Evolutionary conservation across 2,888 invertebrate genomes (phyloP).

Genomic region (Thymelicus sylvestris): DNA sequence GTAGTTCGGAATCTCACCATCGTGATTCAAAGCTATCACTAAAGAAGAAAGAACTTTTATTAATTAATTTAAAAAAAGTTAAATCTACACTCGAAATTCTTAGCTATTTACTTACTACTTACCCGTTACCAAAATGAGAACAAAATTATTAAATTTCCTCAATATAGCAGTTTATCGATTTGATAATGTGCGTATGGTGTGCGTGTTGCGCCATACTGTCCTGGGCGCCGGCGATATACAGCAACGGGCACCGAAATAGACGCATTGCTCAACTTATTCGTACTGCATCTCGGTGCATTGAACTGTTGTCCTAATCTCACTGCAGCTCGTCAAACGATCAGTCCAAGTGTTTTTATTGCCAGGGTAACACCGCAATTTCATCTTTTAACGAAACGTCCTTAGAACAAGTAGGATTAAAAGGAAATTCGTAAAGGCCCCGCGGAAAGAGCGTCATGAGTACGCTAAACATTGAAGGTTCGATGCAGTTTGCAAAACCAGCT

Average conservation of each 20-base stretch:
- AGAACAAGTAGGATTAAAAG: constrained; percentile 42
- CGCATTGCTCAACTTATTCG: constrained; percentile 80
- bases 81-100: not conserved
- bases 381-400: constrained; percentile 19
- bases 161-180: constrained; percentile 6
- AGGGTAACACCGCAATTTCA: constrained; percentile 59
- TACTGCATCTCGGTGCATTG: constrained; percentile 79
- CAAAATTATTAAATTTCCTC: not conserved
- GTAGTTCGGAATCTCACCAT: too few species aligned
- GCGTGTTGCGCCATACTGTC: constrained; percentile 52
- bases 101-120: not conserved
- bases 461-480: constrained; percentile 70
- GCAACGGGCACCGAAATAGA: constrained; percentile 75
- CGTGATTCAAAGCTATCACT: too few species aligned
- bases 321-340: constrained; percentile 61
- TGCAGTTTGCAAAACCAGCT: constrained; percentile 3
- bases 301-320: constrained; percentile 76
- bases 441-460: constrained; percentile 54
- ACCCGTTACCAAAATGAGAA: not conserved
- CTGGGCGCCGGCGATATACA: constrained; percentile 59
- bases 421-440: not conserved
- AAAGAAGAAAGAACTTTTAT: too few species aligned
- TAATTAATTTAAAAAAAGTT: too few species aligned
- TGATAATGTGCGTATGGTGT: constrained; percentile 66
- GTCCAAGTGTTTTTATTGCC: constrained; percentile 74